Base-by-base conservation (phyloP, 2,888 invertebrate species). In the Lasioglossum figueresi region DNA sequence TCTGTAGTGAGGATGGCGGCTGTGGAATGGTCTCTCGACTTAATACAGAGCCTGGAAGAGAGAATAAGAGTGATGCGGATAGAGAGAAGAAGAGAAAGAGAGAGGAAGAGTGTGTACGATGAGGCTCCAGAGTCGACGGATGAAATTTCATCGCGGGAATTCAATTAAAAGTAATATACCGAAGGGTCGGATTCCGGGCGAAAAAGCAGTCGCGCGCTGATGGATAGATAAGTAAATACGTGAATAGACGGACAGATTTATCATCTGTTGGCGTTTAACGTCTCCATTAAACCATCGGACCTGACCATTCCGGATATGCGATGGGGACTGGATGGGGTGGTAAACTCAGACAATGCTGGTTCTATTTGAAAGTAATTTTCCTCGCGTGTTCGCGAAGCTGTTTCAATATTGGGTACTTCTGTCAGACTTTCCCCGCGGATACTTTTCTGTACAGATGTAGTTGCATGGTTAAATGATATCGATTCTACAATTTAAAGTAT, bases 151-250 rank as follows among this genome's bases (percentile, higher is more conserved):
- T 93, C 92, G 90, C 89, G 89, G 89, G 91, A 92, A 94, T 94
- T 94, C 94, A 94, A 94, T 94, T 94, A 94, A 94, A 94, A 93
- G 91, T 94, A 93, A 93, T 93, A 93, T 92, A 89, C 89, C 88
- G 89, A 91, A 87, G 89, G 88, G 83, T 88, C 88, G 86, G 73
- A 79, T 82, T 78, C 56, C 84, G 75, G 43, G 40, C 74, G 74
- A 88, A 85, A 90, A 88, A 91, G 84, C 79, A 79, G 87, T 79
- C 83, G 83, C 78, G 76, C 82, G 80, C 66, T 82, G 87, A 85
- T 85, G 82, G 86, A 88, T 88, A 89, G 89, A 87, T 88, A 83
- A 86, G 79, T 73, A 90, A 89, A 85, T 83, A 83, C 56, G 19
- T 14, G 76, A 85, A 88, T 83, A 79, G 77, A 81, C 34, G 76